These are phyloP conservation scores for Perodicticus potto DNA, from an alignment of 2,797 vertebrate genomes.

Conservation along the genomic window DNA sequence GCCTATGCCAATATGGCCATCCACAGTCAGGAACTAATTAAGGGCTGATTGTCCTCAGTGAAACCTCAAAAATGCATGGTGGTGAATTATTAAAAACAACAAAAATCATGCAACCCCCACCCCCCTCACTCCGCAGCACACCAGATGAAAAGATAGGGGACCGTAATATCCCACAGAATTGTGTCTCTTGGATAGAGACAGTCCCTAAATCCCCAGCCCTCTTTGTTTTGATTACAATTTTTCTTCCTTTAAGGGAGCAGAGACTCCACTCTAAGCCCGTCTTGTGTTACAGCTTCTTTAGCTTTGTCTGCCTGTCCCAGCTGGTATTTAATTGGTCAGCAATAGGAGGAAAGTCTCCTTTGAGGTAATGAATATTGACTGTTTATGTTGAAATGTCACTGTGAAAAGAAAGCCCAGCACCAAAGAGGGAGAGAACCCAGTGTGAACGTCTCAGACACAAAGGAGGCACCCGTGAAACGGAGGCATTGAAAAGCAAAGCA, in stretches of 20 bases:
- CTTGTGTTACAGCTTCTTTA: conserved; percentile 85
- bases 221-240: conserved; percentile 85
- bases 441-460: conserved; percentile 95
- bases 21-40: conserved; percentile 81
- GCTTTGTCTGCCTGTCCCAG: conserved; percentile 92
- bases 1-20: conserved; percentile 68
- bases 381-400: conserved; percentile 96
- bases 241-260: conserved; percentile 78
- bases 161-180: conserved; percentile 74
- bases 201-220: conserved; percentile 71
- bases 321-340: conserved; percentile 98
- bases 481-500: conserved; percentile 90
- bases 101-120: conserved; percentile 20
- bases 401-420: conserved; percentile 95
- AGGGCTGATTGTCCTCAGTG: conserved; percentile 68
- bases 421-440: conserved; percentile 93
- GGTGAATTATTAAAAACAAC: conserved; percentile 80
- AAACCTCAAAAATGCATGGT: conserved; percentile 76
- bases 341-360: conserved; percentile 95
- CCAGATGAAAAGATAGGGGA: conserved; percentile 77
- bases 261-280: conserved; percentile 77
- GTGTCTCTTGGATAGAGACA: conserved; percentile 64
- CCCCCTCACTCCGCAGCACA: neutral
- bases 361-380: conserved; percentile 96
- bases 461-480: conserved; percentile 93